Evolutionary conservation across 2,888 invertebrate species (phyloP), one percentile per base, ranked within the genome.

Genomic region (Athalia circularis): DNA sequence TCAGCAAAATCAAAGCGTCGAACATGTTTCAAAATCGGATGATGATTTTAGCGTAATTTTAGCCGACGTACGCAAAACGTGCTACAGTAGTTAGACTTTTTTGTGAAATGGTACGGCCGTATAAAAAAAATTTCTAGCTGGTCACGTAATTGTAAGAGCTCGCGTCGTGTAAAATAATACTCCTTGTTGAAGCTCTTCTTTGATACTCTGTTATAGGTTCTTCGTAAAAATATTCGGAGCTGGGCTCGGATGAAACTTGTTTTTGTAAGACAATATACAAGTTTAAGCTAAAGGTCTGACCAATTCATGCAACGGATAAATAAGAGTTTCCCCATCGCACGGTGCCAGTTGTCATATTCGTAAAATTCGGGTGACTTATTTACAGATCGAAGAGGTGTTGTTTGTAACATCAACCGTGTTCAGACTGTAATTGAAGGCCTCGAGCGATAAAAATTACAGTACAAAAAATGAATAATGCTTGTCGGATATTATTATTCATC

Each of bases 21-120:
- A 89, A 75, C 89, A 89, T 78, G 93, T 93, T 70, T 91, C 91
- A n/a, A 93, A 95, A 84, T 94, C 94, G 76, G 96, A 96, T 82
- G 96, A 96, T 82, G 96, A 96, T 88, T 96, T 97, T 91, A 96
- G 96, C 92, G 96, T 96, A 85, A 96, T 97, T 86, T 92, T 97
- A 81, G 97, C 97, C 4, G 96, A 96, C 81, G 97, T 97, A 68
- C 92, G 97, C 82, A 96, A 97, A 90, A 97, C 97, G 61, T 96
- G 96, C 89, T 96, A 96, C 91, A 96, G 96, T 92, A 96, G 91
- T 87, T 91, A 90, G 87, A 88, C 11, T 62, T 5, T 72, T 57
- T 59, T 59, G 59, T 72, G n/a, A 13, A 67, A 57, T 47, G 9
- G 52, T 52, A 72, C 29, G 72, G 59, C 45, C 11, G 5, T 72